Base-by-base conservation (phyloP, 2,113 vertebrate genomes). In the Labrus mixtus region DNA sequence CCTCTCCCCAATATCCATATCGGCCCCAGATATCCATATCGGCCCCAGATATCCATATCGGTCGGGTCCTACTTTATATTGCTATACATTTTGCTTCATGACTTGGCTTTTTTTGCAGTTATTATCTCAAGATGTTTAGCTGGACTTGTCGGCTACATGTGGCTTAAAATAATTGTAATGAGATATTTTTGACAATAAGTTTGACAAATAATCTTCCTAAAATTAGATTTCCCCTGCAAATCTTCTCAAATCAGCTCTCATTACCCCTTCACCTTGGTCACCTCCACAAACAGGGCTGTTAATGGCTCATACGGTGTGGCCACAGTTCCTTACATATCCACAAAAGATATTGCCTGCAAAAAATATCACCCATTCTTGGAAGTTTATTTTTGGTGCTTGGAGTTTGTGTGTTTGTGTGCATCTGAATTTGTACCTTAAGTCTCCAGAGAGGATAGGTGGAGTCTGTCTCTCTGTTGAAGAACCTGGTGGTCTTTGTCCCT, bases 401-500 rank as follows among this genome's bases (percentile, higher is more conserved):
- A n/a, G n/a, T n/a, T n/a, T n/a, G 57, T 64, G 75, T 7, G 46
- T 78, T 69, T 36, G 15, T 73, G 10, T 36, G 16, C 20, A 4
- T 71, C 15, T n/a, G n/a, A n/a, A n/a, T n/a, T n/a, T 36, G 62
- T 95, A 99, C 98, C 97, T 99, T 99, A 45, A 99, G 94, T 89
- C 98, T 98, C 98, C 98, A 99, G 77, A 99, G 94, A 63, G 98
- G 98, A 86, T 99, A 99, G 0, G 97, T 96, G 25, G 98, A 99
- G 86, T 98, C 98, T 0, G 97, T 95, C 89, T 99, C 98, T 93
- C 98, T 96, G 94, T 99, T 99, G 95, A 99, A 99, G 95, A 99
- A 99, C 90, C 98, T 95, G 2, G 97, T 98, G 58, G 98, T 99
- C 95, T 99, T 99, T 39, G 98, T 98, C 80, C 98, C 98, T 37